These are phyloP conservation scores for Pheosia tremula DNA, from an alignment of 2,888 invertebrate species.

Conservation along the genomic window DNA sequence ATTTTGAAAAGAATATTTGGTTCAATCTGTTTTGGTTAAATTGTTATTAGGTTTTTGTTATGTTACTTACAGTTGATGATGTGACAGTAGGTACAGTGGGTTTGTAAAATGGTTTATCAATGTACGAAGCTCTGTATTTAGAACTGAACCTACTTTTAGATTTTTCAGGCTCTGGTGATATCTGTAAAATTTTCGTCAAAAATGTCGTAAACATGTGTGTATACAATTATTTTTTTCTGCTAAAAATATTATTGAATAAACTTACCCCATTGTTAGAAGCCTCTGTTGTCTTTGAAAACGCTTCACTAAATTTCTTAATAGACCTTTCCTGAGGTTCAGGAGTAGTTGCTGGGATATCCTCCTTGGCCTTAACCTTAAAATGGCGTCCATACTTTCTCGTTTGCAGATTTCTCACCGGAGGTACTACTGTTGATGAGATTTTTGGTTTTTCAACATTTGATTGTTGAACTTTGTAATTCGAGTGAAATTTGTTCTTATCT, in stretches of 20 bases:
- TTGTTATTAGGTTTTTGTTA: slow-evolving; percentile 29
- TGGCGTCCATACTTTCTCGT: slow-evolving; percentile 67
- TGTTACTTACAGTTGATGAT: slow-evolving; percentile 80
- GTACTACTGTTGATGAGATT: slow-evolving; percentile 47
- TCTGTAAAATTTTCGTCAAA: slow-evolving; percentile 61
- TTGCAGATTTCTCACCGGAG: slow-evolving; percentile 70
- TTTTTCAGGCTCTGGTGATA: slow-evolving; percentile 74
- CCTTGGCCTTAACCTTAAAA: slow-evolving; percentile 46
- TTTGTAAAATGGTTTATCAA: slow-evolving; percentile 85
- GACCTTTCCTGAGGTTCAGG: slow-evolving; percentile 57
- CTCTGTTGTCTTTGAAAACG: slow-evolving; percentile 71
- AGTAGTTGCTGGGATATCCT: slow-evolving; percentile 45
- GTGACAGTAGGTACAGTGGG: slow-evolving; percentile 86
- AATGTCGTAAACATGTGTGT: slow-evolving; percentile 14
- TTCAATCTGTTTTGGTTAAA: slow-evolving; percentile 21
- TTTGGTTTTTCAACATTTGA: slow-evolving; percentile 47
- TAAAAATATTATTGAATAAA: slow-evolving; percentile 27
- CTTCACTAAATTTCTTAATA: slow-evolving; percentile 66
- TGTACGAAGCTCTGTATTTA: slow-evolving; percentile 81
- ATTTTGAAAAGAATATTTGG: slow-evolving; percentile 33
- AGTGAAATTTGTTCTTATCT: slow-evolving; percentile 67
- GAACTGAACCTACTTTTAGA: slow-evolving; percentile 84
- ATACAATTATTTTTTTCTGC: slow-evolving; percentile 4
- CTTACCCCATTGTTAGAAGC: slow-evolving; percentile 75
- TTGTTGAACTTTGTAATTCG: slow-evolving; percentile 65